A percentile compares a stretch with the other conserved stretches of the same genome.
These are phyloP conservation scores for Thalassoma bifasciatum DNA, from an alignment of 2,113 vertebrate species.

Conservation along the genomic window DNA sequence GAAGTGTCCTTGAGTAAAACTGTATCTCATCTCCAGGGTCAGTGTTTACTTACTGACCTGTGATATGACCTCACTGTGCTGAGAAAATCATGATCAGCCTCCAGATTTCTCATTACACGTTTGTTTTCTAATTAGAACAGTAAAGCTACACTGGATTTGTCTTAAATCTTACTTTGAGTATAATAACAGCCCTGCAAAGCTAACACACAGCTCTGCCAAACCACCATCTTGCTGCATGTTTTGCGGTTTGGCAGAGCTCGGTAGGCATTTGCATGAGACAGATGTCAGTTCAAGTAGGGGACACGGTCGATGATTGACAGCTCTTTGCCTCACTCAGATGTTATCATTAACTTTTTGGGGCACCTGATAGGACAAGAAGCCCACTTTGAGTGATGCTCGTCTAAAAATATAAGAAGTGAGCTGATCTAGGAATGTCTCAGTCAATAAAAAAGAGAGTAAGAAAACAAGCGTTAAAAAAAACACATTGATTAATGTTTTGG, in stretches of 20 bases:
- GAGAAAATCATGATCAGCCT: not conserved
- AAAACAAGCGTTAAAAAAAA: not conserved
- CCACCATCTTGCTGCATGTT: not conserved
- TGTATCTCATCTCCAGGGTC: constrained; percentile 2
- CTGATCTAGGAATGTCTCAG: not conserved
- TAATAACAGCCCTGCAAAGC: not conserved
- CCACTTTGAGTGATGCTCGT: not conserved
- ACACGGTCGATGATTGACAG: constrained; percentile 4
- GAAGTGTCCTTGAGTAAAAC: constrained; percentile 26
- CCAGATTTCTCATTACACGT: not conserved
- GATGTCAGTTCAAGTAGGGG: not conserved
- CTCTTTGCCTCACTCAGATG: not conserved
- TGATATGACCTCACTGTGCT: not conserved
- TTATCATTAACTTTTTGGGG: not conserved
- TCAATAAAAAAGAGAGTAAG: not conserved
- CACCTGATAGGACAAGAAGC: not conserved
- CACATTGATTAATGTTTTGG: no score
- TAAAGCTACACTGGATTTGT: not conserved
- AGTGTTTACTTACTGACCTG: not conserved
- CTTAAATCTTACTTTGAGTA: not conserved
- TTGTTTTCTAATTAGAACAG: not conserved
- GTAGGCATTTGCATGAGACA: not conserved
- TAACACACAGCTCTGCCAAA: not conserved
- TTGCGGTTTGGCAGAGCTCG: constrained; percentile 4
- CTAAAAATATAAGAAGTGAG: not conserved